These are phyloP conservation scores for Bellardia bayeri DNA, from an alignment of 2,888 invertebrate genomes.

Conservation along the genomic window DNA sequence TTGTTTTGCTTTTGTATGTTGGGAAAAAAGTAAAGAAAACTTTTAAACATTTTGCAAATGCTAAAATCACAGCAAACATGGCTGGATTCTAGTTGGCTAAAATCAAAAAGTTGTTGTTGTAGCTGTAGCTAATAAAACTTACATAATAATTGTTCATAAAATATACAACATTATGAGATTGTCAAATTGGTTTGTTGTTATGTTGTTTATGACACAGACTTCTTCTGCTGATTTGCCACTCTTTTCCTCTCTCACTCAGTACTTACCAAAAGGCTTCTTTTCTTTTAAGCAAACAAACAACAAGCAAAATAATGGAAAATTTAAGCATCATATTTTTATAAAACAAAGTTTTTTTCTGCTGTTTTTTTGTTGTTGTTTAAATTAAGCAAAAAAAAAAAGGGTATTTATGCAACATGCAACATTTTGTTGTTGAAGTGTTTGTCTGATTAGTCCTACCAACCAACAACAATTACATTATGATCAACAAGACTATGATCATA, in stretches of 20 bases:
- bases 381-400: conserved; percentile 51
- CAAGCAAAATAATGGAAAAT: conserved; percentile 56
- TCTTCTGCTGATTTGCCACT: background rate
- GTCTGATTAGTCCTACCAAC: conserved; percentile 52
- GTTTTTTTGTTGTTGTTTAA: conserved; percentile 19
- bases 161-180: conserved; percentile 82
- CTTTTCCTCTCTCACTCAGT: background rate
- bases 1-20: background rate
- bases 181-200: conserved; percentile 80
- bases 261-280: conserved; percentile 7
- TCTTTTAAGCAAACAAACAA: conserved; percentile 28
- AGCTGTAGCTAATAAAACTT: conserved; percentile 81
- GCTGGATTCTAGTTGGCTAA: conserved; percentile 46
- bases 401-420: conserved; percentile 72
- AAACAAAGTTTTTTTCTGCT: background rate
- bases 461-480: conserved; percentile 42
- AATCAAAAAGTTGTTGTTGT: conserved; percentile 24
- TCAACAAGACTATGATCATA: conserved; percentile 20
- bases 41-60: conserved; percentile 48
- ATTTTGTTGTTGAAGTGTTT: conserved; percentile 33
- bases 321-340: conserved; percentile 64
- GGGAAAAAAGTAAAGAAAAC: conserved; percentile 43
- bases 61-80: conserved; percentile 16
- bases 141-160: conserved; percentile 84
- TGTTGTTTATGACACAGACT: conserved; percentile 66